Base-by-base conservation (phyloP, 2,888 invertebrate species). In the Orthonevra nobilis region DNA sequence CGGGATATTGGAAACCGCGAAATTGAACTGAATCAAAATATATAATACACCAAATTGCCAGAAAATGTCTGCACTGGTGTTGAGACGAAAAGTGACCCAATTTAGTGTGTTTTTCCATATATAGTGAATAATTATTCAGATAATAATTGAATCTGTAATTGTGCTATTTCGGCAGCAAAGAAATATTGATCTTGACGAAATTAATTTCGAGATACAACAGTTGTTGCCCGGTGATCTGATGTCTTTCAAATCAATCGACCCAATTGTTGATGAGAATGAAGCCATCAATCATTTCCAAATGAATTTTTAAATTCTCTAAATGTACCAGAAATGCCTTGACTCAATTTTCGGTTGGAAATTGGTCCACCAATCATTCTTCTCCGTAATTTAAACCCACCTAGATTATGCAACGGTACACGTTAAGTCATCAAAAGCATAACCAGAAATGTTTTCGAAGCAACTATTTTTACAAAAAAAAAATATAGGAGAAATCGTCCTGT, bases 51-150 rank as follows among this genome's bases (percentile, higher is more conserved):
- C 44, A 79, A 61, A 68, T 81, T 83, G 46, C 69, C 73, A 15
- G n/a, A 15, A 3, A 74, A 81, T 66, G 81, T 83, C 36, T 82
- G 83, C 44, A 82, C 64, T 42, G 52, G 83, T 5, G 64, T 81
- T 28, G 34, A 63, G 48, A 40, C 69, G 15, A 82, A 82, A 81
- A 70, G 81, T 44, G 75, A 82, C 34, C 79, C 83, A 30, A 81
- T 84, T 70, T 70, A 82, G 20, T 75, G 82, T 46, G 82, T 84
- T n/a, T 85, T 84, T n/a, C n/a, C n/a, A n/a, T n/a, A n/a, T n/a
- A n/a, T n/a, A n/a, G n/a, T n/a, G n/a, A 15, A 61, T 68, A 84
- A 84, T 63, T 79, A 82, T 68, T 81, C 63, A 74, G 82, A 85
- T 79, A 68, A 74, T 46, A 28, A 44, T 5, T 75, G 48, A 56